Conservation (phyloP, 2,888 invertebrate species). For the Ptilodon capucinus region DNA sequence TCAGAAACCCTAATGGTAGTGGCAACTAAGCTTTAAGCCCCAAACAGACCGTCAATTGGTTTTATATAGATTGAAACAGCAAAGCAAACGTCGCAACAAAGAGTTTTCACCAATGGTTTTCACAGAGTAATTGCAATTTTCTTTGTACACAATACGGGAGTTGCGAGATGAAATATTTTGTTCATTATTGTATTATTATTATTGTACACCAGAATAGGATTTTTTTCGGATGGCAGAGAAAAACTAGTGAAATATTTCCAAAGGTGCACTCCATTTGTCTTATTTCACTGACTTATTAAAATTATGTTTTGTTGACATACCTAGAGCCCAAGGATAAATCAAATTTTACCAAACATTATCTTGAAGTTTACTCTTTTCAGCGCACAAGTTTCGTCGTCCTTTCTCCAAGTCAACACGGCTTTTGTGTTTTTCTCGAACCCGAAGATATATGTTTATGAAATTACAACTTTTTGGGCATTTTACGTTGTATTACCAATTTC, state of each 20-base stretch:
- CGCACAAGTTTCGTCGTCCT: conserved; percentile 9
- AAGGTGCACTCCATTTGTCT: too few relatives aligned
- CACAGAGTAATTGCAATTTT: conserved; percentile 11
- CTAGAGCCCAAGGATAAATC: too few relatives aligned
- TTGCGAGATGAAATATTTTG: not conserved
- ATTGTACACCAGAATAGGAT: too few relatives aligned
- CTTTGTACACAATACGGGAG: conserved; percentile 2
- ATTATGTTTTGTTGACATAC: too few relatives aligned
- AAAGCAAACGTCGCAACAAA: conserved; percentile 24
- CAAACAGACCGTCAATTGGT: conserved; percentile 11
- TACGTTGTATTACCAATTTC: not conserved
- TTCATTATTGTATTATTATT: too few relatives aligned
- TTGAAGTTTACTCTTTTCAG: conserved; percentile 9
- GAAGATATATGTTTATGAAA: conserved; percentile 5
- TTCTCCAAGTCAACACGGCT: conserved; percentile 5
- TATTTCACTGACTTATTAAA: too few relatives aligned
- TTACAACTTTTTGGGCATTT: conserved; percentile 3
- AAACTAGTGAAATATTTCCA: not conserved
- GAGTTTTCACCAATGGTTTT: conserved; percentile 25
- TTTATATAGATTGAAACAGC: conserved; percentile 27
- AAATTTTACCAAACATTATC: not conserved
- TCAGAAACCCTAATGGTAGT: conserved; percentile 42
- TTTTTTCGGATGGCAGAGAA: too few relatives aligned
- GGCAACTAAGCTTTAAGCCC: conserved; percentile 38
- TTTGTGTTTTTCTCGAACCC: conserved; percentile 1